Evolutionary conservation across 2,888 invertebrate genomes (phyloP), one percentile per base, ranked within the genome.

Genomic region (Drosophila mercatorum): DNA sequence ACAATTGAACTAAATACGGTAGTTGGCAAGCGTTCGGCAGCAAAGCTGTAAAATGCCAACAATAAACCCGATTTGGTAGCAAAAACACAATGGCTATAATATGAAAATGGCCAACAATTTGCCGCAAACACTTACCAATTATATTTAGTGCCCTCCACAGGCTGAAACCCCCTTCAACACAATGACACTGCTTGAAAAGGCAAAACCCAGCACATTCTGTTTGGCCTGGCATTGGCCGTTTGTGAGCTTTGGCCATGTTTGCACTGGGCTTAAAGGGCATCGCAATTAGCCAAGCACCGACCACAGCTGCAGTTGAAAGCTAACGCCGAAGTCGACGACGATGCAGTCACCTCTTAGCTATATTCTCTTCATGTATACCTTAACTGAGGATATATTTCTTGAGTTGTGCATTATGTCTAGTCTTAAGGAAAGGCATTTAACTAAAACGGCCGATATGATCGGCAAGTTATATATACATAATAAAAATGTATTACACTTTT

Each of bases 81-180:
- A 81, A 84, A 56, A 84, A 57, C 72, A 68, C 71, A 79, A 79
- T 67, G 76, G 82, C 76, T 61, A 72, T 83, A 82, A 85, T 83
- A 81, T 57, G 72, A 71, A 76, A 72, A 73, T 76, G 80, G 62
- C 71, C 84, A 72, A 81, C 86, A 81, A 87, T 84, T 83, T 75
- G 78, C 82, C 75, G 65, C 80, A 79, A 79, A 76, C 88, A 83
- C 70, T 76, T 76, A 59, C 77, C 88, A 83, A 88, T 84, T 88
- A 82, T 83, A 82, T 83, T 83, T 68, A 66, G 81, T 62, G 53
- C 43, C 22, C 55, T 58, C 66, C 61, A 17, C 28, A 12, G 28
- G 5, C 38, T 26, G 3, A 28, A n/a, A 0, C 46, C 44, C 47
- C 10, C 56, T 31, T 7, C 17, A 31, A 1, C 43, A 22, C 57